Percentiles rank a stretch among this genome's conserved stretches.
These are phyloP conservation scores for Chloropsis cyanopogon DNA, from an alignment of 2,113 vertebrate genomes.

Conservation along the genomic window DNA sequence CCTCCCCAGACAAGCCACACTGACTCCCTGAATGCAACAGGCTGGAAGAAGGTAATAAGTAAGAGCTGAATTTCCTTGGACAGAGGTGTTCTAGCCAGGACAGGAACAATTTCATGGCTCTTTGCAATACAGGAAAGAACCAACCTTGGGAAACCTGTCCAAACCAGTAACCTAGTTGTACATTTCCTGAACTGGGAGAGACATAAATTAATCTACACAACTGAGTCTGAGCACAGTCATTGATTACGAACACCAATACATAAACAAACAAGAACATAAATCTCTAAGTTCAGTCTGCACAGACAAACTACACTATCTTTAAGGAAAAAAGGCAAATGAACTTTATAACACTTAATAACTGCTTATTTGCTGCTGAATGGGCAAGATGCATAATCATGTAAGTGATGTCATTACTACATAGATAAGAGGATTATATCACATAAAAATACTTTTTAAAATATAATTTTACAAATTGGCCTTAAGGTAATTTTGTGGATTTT, in stretches of 20 bases:
- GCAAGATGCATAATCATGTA: not conserved
- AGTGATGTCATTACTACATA: not conserved
- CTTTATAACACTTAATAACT: not conserved
- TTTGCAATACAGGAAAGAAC: not conserved
- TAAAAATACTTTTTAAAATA: not conserved
- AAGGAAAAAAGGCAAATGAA: not conserved
- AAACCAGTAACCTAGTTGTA: not conserved
- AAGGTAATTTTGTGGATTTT: not conserved
- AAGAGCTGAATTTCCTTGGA: not conserved
- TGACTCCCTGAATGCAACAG: accelerated
- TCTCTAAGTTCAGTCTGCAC: not conserved
- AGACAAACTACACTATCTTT: not conserved
- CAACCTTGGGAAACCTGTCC: not conserved
- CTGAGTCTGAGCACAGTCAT: conserved; percentile 20
- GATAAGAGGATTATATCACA: not conserved
- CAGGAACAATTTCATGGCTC: not conserved
- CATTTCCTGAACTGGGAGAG: conserved; percentile 22
- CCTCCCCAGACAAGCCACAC: not conserved
- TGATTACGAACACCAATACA: conserved; percentile 27
- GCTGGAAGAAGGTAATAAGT: not conserved
- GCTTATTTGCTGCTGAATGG: not conserved
- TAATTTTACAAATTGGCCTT: not conserved
- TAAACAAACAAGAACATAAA: not conserved
- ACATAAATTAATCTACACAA: conserved; percentile 47
- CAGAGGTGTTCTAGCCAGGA: not conserved